Evolutionary conservation across 2,888 invertebrate genomes (phyloP), one percentile per base, ranked within the genome.

Genomic region (Elysia crispata): DNA sequence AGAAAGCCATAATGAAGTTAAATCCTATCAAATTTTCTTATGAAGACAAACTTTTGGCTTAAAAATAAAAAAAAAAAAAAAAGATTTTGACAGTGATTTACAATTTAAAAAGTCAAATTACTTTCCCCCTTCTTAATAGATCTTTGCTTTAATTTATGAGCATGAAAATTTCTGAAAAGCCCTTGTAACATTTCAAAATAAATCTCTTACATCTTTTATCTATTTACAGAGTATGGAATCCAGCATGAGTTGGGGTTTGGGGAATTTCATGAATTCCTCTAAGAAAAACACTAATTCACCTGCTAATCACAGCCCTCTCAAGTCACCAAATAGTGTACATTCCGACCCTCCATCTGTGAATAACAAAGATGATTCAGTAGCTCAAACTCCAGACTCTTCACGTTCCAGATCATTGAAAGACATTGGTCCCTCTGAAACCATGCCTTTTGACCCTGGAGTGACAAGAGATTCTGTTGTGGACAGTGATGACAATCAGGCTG

Each of bases 361-460:
- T 11, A 73, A 18, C 18, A 66, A 79, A 18, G 74, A 79, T 13
- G 50, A 73, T 1, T 20, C 30, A 3, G 25, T 13, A 6, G 23
- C 60, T 5, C 49, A 31, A 15, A 60, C 77, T 1, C 57, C 77
- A 20, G 79, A 79, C 11, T 66, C 31, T 64, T 57, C 62, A 1
- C 80, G 78, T 1, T 80, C 76, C 1, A 57, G 67, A 1, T 80
- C 80, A 41, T 76, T 82, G 18, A 50, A 70, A 18, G 80, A 80
- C 13, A 73, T 82, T 20, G 79, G 80, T 15, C 82, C 57, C 1
- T 78, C 80, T 54, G 67, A 31, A 0, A 81, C 78, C 67, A 79
- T 82, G 80, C 64, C 82, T 20, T 82, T 82, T 74, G 74, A 79
- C 11, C 41, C 41, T 41, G 41, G 41, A 6, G 41, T 41, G 11